Base-by-base conservation (phyloP, 2,797 vertebrate genomes). In the Coilia nasus region DNA sequence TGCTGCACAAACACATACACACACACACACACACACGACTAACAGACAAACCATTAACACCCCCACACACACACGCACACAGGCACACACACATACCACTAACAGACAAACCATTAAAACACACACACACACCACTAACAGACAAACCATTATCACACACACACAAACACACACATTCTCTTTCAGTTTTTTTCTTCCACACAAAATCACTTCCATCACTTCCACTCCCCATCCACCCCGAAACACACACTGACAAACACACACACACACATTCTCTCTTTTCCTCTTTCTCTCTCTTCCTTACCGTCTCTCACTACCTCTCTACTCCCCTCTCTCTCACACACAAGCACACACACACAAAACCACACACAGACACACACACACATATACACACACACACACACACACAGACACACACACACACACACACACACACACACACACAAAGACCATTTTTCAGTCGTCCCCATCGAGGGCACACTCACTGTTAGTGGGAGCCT, bases 71-170 rank as follows among this genome's bases (percentile, higher is more conserved):
- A 44, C 35, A 67, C 44, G 31, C 86, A 56, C 82, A 71, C 47
- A 81, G 31, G 82, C 78, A 78, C 82, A 82, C 78, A 85, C n/a
- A 71, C n/a, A 44, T 81, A 56, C 21, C 64, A 31, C 25, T 28
- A 28, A 28, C 64, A n/a, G 23, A 28, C 64, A 57, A 14, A 25
- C 25, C 10, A 4, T 47, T 10, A 47, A 10, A 47, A 4, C 46
- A 54, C 50, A 54, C 9, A 54, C 50, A 54, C 50, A 54, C 50
- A 54, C 50, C 50, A 54, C 50, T 54, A 54, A 54, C 50, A 54
- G 50, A 14, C 50, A 54, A 14, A 54, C 14, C 50, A 54, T 54
- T 54, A 14, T 3, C 50, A 82, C 81, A 82, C 21, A 56, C 46
- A 82, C 41, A 50, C 44, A 50, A 12, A 41, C 31, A 41, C 71